These are phyloP conservation scores for Leptinotarsa tumamoca DNA, from an alignment of 2,888 invertebrate genomes.

Conservation along the genomic window DNA sequence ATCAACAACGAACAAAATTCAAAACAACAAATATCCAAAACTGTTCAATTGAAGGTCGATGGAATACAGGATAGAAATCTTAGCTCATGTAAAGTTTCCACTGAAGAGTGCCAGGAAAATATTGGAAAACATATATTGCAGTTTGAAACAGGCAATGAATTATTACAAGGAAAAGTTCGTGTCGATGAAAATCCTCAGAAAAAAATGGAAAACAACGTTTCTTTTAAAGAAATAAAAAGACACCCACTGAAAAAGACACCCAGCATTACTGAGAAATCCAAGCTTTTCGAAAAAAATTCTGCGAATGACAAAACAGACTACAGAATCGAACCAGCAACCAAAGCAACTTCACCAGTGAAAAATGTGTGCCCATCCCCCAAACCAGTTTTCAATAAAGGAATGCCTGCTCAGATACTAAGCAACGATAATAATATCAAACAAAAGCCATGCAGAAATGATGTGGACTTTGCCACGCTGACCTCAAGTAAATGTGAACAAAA, in stretches of 20 bases:
- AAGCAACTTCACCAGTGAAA: not conserved
- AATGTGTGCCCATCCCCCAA: conserved; percentile 26
- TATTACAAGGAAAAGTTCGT: conserved; percentile 38
- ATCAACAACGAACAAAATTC: conserved; percentile 48
- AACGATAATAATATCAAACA: not conserved
- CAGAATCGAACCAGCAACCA: not conserved
- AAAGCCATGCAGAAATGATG: not conserved
- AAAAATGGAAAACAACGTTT: conserved; percentile 43
- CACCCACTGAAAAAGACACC: conserved; percentile 38
- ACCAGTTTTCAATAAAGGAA: conserved; percentile 29
- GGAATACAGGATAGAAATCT: too few relatives aligned
- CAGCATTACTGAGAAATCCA: conserved; percentile 50
- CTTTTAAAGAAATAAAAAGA: conserved; percentile 14
- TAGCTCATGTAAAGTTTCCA: not conserved
- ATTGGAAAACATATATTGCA: conserved; percentile 37
- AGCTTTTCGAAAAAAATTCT: conserved; percentile 43
- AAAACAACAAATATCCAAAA: conserved; percentile 34
- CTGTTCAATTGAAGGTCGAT: conserved; percentile 36
- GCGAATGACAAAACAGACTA: not conserved
- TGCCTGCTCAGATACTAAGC: not conserved
- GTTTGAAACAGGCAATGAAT: conserved; percentile 38
- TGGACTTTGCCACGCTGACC: not conserved
- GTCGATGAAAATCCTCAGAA: conserved; percentile 43
- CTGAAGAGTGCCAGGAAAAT: not conserved
- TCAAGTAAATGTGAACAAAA: not conserved